Base-by-base conservation (phyloP, 2,797 vertebrate genomes). In the Schizopygopsis malacanthus region DNA sequence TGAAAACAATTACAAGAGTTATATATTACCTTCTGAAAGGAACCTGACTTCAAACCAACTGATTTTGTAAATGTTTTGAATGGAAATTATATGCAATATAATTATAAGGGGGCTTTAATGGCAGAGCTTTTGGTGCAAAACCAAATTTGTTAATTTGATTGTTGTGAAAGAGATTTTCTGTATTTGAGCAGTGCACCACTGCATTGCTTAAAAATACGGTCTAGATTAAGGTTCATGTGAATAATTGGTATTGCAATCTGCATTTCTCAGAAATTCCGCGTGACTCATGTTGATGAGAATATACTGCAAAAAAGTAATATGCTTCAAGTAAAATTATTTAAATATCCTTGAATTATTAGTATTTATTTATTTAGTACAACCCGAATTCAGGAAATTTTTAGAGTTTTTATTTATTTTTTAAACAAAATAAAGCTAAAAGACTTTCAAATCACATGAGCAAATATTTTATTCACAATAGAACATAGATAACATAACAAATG, bases 21-120 rank as follows among this genome's bases (percentile, higher is more conserved):
- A 63, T 56, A 56, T 37, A 61, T 82, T 72, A 59, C 54, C 22
- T 63, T 86, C 54, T 61, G 37, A 79, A 86, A 16, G 37, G 18
- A 50, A 83, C 45, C 37, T 37, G 70, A 82, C 75, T 85, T 71
- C 70, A 84, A 88, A 84, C 54, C 28, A 79, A 70, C 69, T 85
- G 79, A 70, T 33, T 41, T 43, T 39, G 45, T 67, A 73, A 87
- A 85, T 84, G 80, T 85, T 84, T 82, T 45, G 33, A 39, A 45
- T 78, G 59, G 65, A 65, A 41, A 73, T 79, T 15, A 47, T 15
- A 54, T 41, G 50, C 4, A 47, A 72, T 39, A 13, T 1, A n/a
- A 56, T 56, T 56, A n/a, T 39, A 39, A 77, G 33, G 28, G 4
- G 33, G 18, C 6, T 78, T 59, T 41, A 6, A 59, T 0, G 37